Base-by-base conservation (phyloP, 1,140 invertebrate species). In the Cydia splendana region DNA sequence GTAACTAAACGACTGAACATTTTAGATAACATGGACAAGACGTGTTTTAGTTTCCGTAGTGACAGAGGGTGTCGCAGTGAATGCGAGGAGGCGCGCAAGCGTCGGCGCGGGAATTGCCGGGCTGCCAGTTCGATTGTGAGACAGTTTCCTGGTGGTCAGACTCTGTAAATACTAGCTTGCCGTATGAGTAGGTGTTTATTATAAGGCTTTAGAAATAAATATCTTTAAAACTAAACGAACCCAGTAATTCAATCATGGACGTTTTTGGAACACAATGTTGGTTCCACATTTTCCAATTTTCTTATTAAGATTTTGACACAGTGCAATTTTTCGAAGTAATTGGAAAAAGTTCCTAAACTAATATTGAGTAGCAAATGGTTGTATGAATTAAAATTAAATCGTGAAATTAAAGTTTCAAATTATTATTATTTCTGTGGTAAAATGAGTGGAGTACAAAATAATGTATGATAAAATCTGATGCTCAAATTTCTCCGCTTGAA, bases 401-500 rank as follows among this genome's bases (percentile, higher is more conserved):
- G 81, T 85, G 84, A 85, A 85, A 84, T 82, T 85, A 81, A 83
- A 51, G 65, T 76, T 65, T 76, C 75, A 76, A 67, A 76, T 76
- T 76, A 67, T 76, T 82, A 81, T 85, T 84, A 79, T 74, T 75
- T 77, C 74, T 45, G 79, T 88, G 86, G 82, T 80, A 84, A 91
- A 90, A 87, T 89, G 78, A 85, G 87, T 88, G 87, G 88, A 79
- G 69, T 76, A 74, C 69, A 34, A 78, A 71, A 67, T 30, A 81
- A 78, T 79, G 42, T 78, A 82, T 75, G 74, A 82, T 75, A 78
- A 83, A 71, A 84, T 88, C 88, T 89, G 82, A 89, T 89, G 88
- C 88, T 89, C 88, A 89, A 89, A 76, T 79, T 80, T 83, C 79
- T 89, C 78, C 82, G 87, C 87, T 88, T 89, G 81, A 62, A 82